These are phyloP conservation scores for Sylvicola cinctus DNA, from an alignment of 2,888 invertebrate genomes.

Conservation along the genomic window DNA sequence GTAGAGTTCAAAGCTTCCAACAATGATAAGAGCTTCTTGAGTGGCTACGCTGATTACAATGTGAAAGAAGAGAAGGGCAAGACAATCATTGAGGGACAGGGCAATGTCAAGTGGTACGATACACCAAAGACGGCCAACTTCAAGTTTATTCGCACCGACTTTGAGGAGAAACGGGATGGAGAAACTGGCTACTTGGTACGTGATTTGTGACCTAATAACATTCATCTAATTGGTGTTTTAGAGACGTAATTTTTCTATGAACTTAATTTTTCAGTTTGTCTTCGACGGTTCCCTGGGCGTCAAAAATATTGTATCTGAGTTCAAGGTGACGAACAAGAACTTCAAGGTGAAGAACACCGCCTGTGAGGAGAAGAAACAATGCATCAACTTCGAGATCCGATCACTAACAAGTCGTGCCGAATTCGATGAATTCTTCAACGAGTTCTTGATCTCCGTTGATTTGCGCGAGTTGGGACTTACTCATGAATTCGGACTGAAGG, in stretches of 20 bases:
- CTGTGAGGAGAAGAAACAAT: conserved; percentile 61
- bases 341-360: conserved; percentile 47
- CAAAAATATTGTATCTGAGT: conserved; percentile 45
- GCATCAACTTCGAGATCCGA: conserved; percentile 42
- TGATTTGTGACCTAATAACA: not conserved
- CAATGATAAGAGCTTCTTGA: conserved; percentile 37
- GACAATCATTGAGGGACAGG: conserved; percentile 52
- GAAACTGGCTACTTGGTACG: conserved; percentile 42
- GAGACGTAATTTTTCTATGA: not conserved
- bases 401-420: conserved; percentile 14
- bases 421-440: conserved; percentile 30
- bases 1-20: conserved; percentile 41
- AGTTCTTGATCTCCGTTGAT: conserved; percentile 43
- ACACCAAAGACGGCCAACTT: conserved; percentile 49
- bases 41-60: conserved; percentile 50
- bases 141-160: conserved; percentile 43
- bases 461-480: conserved; percentile 51
- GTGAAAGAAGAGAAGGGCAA: conserved; percentile 50
- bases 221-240: not conserved
- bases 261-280: conserved; percentile 27
- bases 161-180: conserved; percentile 33
- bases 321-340: conserved; percentile 50
- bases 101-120: conserved; percentile 46
- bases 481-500: conserved; percentile 51
- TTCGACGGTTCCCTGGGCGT: conserved; percentile 48